A percentile compares a stretch with the other conserved stretches of the same genome.
Evolutionary conservation across 2,888 invertebrate genomes (phyloP).

Genomic region (Dicyrtomina minuta): DNA sequence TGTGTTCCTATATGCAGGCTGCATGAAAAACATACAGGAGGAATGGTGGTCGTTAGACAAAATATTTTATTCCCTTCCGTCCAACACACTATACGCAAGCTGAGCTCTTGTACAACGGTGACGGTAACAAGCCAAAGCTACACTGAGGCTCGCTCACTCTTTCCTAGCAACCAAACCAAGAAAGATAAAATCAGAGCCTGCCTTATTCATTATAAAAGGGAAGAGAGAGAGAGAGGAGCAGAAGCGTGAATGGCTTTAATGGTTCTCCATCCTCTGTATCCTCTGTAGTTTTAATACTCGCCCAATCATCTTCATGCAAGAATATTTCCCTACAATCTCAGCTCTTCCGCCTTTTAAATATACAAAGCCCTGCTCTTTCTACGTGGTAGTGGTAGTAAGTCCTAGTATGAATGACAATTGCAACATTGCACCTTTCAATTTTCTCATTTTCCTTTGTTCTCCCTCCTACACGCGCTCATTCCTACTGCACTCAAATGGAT

Average conservation of each 20-base stretch:
- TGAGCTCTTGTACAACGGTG: too few species aligned
- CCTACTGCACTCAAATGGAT: too few species aligned
- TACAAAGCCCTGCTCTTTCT: too few species aligned
- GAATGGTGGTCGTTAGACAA: background rate
- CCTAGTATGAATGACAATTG: background rate
- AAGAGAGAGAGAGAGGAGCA: background rate
- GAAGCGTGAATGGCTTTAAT: too few species aligned
- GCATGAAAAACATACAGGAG: too few species aligned
- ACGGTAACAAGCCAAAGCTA: too few species aligned
- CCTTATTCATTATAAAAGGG: background rate
- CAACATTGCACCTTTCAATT: background rate
- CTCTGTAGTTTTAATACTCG: conserved; percentile 1
- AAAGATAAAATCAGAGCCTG: background rate
- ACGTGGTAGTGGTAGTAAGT: too few species aligned
- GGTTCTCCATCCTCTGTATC: background rate
- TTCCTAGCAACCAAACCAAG: too few species aligned
- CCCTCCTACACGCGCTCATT: too few species aligned
- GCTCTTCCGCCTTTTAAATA: background rate
- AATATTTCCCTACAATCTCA: background rate
- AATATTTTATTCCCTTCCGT: background rate
- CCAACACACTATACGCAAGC: too few species aligned
- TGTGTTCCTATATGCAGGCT: too few species aligned
- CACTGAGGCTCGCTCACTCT: too few species aligned
- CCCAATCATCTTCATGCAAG: background rate
- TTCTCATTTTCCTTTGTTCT: background rate